Conservation (phyloP, 2,113 vertebrate genomes). For the Salvelinus namaycush region DNA sequence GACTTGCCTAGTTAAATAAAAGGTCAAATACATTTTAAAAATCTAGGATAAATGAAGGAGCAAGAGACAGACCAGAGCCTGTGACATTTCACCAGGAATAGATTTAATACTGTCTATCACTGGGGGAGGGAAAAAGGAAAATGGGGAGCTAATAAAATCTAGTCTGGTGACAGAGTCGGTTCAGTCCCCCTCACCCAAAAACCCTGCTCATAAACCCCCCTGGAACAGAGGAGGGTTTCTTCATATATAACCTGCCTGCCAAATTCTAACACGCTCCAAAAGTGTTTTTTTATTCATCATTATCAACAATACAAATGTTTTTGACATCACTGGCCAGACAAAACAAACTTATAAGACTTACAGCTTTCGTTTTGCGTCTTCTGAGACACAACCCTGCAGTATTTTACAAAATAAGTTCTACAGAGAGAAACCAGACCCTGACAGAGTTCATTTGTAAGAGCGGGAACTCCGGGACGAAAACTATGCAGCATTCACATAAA, state of each 20-base stretch:
- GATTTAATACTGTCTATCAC: neutral
- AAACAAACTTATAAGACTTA: neutral
- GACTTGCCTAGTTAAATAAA: too few species aligned
- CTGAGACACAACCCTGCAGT: neutral
- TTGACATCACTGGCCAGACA: neutral
- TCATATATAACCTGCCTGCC: neutral
- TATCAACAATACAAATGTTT: neutral
- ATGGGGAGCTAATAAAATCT: conserved; percentile 3
- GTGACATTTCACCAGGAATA: neutral
- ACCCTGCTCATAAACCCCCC: conserved; percentile 1
- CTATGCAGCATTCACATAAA: neutral
- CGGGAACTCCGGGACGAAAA: too few species aligned
- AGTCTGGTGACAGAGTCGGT: neutral
- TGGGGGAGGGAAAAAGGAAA: neutral
- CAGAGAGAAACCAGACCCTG: conserved; percentile 27
- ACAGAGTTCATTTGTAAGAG: neutral
- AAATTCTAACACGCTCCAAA: neutral
- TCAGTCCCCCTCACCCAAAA: neutral
- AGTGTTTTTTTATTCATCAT: neutral
- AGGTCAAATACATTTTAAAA: too few species aligned
- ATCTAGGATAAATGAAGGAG: neutral
- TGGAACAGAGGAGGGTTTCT: neutral
- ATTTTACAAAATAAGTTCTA: neutral
- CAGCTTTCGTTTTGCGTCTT: neutral
- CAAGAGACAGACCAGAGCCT: neutral